phyloP scores from a whole-genome alignment of 2,113 vertebrate species.

The Lonchura striata region DNA sequence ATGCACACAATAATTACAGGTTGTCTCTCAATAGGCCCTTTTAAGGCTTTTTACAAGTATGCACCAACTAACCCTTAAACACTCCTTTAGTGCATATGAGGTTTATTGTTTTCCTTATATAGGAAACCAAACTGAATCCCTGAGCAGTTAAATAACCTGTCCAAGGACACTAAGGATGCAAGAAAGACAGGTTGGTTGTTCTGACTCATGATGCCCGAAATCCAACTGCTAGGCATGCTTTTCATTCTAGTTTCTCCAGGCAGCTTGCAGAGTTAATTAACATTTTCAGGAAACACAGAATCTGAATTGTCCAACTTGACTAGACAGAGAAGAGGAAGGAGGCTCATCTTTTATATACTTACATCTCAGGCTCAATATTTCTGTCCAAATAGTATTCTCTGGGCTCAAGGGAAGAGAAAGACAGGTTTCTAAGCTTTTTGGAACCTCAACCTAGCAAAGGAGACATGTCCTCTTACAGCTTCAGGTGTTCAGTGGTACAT shows the following conservation, averaged over 20 bases:
- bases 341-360: not conserved
- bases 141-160: slow-evolving; percentile 10
- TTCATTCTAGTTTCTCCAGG: not conserved
- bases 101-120: slow-evolving; percentile 1
- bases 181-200: not conserved
- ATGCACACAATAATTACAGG: not conserved
- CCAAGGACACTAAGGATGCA: not conserved
- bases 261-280: not conserved
- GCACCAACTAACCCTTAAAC: not conserved
- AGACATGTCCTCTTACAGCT: slow-evolving; percentile 14
- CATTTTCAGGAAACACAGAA: not conserved
- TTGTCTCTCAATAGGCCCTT: not conserved
- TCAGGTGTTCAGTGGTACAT: not conserved
- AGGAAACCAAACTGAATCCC: not conserved
- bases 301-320: not conserved
- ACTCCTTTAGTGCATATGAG: not conserved
- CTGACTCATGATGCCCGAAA: slow-evolving; percentile 14
- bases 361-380: not conserved
- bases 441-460: not conserved
- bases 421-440: not conserved
- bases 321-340: slow-evolving; percentile 5
- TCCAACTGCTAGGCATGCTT: not conserved
- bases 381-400: not conserved
- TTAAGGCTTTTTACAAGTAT: slow-evolving; percentile 28
- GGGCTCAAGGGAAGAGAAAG: not conserved